A percentile compares a stretch with the other conserved stretches of the same genome.
Conservation (phyloP, 2,113 vertebrate genomes). For the Calcarius ornatus region DNA sequence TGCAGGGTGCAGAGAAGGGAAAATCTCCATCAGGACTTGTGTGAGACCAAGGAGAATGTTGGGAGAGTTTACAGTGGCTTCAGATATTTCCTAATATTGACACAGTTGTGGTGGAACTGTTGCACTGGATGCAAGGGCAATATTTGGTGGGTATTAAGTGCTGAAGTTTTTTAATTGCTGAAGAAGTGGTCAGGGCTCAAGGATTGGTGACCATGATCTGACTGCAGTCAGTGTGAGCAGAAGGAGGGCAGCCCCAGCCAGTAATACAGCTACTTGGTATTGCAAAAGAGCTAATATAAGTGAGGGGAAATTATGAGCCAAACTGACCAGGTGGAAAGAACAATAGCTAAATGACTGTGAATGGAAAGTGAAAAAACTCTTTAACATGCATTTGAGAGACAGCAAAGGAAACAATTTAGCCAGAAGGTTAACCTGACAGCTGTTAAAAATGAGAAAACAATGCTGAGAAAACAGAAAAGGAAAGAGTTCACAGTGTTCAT, state of each 20-base stretch:
- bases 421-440: not conserved
- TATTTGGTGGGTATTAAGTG: not conserved
- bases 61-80: not conserved
- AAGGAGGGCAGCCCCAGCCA: not conserved
- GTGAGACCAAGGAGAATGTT: not conserved
- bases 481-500: not conserved
- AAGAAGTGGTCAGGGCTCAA: not conserved
- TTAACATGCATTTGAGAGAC: not conserved
- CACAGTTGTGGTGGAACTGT: not conserved
- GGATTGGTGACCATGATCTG: not conserved
- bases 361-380: not conserved
- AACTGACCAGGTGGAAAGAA: conserved; percentile 30
- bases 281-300: not conserved
- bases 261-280: not conserved
- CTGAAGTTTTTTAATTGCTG: not conserved
- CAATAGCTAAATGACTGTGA: conserved; percentile 11
- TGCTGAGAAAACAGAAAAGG: not conserved
- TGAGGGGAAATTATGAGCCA: not conserved
- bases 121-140: not conserved
- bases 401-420: not conserved
- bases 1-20: not conserved
- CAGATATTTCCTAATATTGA: not conserved
- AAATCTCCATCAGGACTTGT: not conserved
- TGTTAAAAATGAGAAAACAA: not conserved
- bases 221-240: not conserved